Conservation (phyloP, 2,888 invertebrate species). For the Clitarchus hookeri region DNA sequence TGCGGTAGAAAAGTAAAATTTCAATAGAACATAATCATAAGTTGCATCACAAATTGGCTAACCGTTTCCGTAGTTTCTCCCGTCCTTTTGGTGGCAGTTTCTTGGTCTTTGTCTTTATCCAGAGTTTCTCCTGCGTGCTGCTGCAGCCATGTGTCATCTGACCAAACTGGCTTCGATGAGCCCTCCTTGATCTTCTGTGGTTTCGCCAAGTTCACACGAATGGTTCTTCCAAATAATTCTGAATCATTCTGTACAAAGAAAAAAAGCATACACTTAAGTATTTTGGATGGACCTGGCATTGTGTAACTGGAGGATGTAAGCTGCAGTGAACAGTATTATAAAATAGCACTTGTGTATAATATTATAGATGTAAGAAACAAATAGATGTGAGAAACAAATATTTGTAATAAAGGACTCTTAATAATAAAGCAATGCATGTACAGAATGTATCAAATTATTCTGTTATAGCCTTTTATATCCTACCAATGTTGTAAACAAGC, state of each 20-base stretch:
- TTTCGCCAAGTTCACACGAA: constrained; percentile 95
- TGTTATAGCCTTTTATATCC: too few species aligned
- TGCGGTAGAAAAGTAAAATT: neutral
- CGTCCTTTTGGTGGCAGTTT: constrained; percentile 39
- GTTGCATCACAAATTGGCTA: constrained; percentile 15
- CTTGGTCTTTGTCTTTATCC: constrained; percentile 49
- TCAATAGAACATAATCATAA: neutral
- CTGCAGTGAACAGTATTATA: too few species aligned
- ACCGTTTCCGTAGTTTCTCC: constrained; percentile 47
- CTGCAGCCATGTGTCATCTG: constrained; percentile 97
- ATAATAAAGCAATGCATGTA: too few species aligned
- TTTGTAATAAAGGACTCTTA: too few species aligned
- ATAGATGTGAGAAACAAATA: too few species aligned
- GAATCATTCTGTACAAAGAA: constrained; percentile 82
- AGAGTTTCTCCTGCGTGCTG: constrained; percentile 93
- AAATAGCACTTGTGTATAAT: too few species aligned
- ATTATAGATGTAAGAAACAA: too few species aligned
- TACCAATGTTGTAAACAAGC: too few species aligned
- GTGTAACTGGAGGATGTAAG: too few species aligned
- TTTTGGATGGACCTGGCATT: too few species aligned
- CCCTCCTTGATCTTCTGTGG: constrained; percentile 97
- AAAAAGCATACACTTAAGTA: too few species aligned
- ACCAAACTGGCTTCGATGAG: constrained; percentile 94
- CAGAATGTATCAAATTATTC: too few species aligned
- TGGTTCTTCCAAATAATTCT: constrained; percentile 94